phyloP scores from a whole-genome alignment of 1,140 invertebrate genomes.

The Paramacrobiotus metropolitanus region DNA sequence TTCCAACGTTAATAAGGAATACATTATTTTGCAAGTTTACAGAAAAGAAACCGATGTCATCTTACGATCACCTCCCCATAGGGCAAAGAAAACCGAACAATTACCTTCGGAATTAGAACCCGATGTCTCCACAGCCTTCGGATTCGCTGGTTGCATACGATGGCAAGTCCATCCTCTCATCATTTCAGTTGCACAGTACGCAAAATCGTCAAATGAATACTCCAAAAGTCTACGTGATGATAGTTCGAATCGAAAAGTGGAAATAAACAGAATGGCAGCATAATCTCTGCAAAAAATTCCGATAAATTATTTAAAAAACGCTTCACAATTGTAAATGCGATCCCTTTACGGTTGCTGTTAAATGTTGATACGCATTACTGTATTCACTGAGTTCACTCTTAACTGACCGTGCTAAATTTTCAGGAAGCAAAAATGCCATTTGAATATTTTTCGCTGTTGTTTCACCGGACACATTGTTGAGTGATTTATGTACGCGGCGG shows the following conservation, averaged over 20 bases:
- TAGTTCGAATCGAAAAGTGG: not conserved
- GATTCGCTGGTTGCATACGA: not conserved
- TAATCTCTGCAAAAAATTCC: not conserved
- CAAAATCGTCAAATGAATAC: not conserved
- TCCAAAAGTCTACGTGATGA: not conserved
- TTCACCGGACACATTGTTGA: not conserved
- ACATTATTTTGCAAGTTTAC: too few relatives aligned
- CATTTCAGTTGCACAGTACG: not conserved
- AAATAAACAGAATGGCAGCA: not conserved
- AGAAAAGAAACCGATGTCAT: too few relatives aligned
- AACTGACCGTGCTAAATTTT: not conserved
- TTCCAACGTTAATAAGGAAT: too few relatives aligned
- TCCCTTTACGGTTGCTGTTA: too few relatives aligned
- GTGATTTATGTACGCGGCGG: not conserved
- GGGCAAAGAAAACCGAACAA: too few relatives aligned
- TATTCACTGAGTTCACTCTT: too few relatives aligned
- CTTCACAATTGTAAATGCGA: too few relatives aligned
- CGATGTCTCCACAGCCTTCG: not conserved
- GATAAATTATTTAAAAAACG: too few relatives aligned
- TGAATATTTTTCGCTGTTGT: constrained; percentile 1
- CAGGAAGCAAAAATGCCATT: not conserved
- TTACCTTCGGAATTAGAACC: not conserved
- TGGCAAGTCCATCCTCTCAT: not conserved
- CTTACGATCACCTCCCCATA: too few relatives aligned
- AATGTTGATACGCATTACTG: too few relatives aligned